Evolutionary conservation across 2,888 invertebrate species (phyloP), one percentile per base, ranked within the genome.

Genomic region (Drosophila pegasa): DNA sequence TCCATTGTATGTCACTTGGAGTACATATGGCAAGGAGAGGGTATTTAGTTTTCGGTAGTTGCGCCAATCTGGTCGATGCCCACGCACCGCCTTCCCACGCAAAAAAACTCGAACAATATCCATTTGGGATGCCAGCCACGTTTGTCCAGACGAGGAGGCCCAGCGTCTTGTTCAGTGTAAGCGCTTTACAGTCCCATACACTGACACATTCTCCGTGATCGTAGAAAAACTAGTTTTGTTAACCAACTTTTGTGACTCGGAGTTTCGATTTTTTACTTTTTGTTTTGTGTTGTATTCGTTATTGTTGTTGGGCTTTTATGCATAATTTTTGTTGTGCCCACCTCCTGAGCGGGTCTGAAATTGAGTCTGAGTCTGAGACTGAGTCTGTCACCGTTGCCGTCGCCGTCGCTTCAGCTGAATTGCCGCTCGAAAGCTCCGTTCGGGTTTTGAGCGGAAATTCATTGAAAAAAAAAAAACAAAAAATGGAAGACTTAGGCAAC

Each of bases 401-500:
- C 55, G 37, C 54, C 61, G 16, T 48, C 20, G 29, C 12, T 14
- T 50, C 50, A 51, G 45, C 58, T 56, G 57, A 33, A 40, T 33
- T 25, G 35, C 7, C 47, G 37, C 52, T 71, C 78, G 37, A 70
- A 77, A 64, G 64, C 62, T 71, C 50, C 70, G 51, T 52, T 60
- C 51, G 25, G 45, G 55, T 47, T 52, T 81, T 76, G 70, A 71
- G 71, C 74, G 80, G 77, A 82, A 87, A 82, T 79, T 86, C 88
- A 86, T 87, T 87, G 83, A 86, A 82, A 76, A 14, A 48, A 48
- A 40, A 18, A 5, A 37, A 29, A 10, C n/a, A n/a, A n/a, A 29
- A 48, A 80, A 82, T 75, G 75, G 87, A 86, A 78, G 87, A 86
- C 85, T 86, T 85, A 87, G 75, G 87, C 78, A 85, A 82, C 82